phyloP scores from a whole-genome alignment of 2,113 vertebrate species.

The Neolamprologus falcicula region DNA sequence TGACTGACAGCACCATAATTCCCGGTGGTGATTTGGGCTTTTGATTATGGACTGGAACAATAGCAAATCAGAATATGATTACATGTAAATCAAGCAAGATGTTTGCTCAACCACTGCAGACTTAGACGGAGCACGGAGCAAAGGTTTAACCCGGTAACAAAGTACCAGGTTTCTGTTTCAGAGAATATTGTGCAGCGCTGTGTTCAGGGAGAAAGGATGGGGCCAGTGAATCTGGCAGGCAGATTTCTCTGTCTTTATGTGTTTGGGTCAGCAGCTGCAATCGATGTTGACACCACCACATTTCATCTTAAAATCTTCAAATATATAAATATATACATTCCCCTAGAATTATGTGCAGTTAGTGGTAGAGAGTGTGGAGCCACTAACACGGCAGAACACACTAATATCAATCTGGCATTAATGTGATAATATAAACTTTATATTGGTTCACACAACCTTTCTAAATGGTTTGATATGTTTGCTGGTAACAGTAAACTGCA shows the following conservation, averaged over 20 bases:
- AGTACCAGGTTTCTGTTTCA: not conserved
- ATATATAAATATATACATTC: not conserved
- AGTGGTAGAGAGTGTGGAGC: not conserved
- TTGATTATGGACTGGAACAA: not conserved
- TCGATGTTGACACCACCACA: not conserved
- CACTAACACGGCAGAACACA: not conserved
- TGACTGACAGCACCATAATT: not conserved
- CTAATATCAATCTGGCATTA: not conserved
- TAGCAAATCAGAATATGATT: slow-evolving; percentile 22
- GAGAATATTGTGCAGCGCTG: not conserved
- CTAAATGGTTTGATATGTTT: not conserved
- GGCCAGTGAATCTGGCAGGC: not conserved
- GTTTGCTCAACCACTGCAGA: not conserved
- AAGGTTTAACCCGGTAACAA: not conserved
- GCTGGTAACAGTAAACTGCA: not conserved
- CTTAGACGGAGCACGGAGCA: not conserved
- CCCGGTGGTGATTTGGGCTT: not conserved
- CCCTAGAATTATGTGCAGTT: not conserved
- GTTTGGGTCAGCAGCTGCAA: not conserved
- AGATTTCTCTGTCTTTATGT: not conserved
- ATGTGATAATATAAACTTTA: not conserved
- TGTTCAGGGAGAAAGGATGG: not conserved
- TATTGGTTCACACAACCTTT: not conserved
- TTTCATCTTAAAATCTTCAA: not conserved
- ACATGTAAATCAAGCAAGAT: not conserved